Conservation (phyloP, 2,797 vertebrate species). For the Sebastes jordani region DNA sequence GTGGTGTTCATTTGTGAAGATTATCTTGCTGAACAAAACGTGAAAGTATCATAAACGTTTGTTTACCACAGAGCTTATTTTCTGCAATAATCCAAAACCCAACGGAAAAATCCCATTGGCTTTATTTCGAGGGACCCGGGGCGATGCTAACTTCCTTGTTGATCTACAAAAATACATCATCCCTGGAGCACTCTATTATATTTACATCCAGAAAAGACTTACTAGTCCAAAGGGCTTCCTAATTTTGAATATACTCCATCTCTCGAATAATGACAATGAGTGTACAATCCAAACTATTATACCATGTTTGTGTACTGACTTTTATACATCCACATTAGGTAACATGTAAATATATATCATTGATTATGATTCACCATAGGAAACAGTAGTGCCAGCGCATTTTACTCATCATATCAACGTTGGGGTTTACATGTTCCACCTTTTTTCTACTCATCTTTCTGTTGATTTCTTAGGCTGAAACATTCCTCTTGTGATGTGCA, state of each 20-base stretch:
- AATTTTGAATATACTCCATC: constrained; percentile 7
- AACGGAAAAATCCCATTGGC: background rate
- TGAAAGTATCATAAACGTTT: too few species aligned
- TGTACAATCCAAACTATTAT: background rate
- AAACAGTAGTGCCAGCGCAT: constrained; percentile 33
- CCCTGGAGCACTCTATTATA: background rate
- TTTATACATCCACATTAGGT: constrained; percentile 17
- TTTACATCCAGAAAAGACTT: background rate
- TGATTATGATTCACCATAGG: constrained; percentile 1
- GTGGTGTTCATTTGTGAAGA: too few species aligned
- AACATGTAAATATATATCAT: constrained; percentile 32
- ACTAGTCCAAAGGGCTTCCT: background rate
- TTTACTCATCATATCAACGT: constrained; percentile 42
- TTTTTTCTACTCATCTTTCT: background rate
- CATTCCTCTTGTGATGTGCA: constrained; percentile 63
- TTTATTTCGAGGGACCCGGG: too few species aligned
- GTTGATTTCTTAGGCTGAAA: constrained; percentile 43
- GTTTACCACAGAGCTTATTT: too few species aligned
- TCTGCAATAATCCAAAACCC: too few species aligned
- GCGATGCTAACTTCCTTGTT: too few species aligned
- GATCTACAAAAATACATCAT: too few species aligned
- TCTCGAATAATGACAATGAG: background rate
- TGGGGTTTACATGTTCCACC: constrained; percentile 21
- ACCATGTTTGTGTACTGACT: constrained; percentile 15
- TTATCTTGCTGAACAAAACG: too few species aligned